Evolutionary conservation across 2,888 invertebrate species (phyloP).

Genomic region (Napeogenes sylphis): DNA sequence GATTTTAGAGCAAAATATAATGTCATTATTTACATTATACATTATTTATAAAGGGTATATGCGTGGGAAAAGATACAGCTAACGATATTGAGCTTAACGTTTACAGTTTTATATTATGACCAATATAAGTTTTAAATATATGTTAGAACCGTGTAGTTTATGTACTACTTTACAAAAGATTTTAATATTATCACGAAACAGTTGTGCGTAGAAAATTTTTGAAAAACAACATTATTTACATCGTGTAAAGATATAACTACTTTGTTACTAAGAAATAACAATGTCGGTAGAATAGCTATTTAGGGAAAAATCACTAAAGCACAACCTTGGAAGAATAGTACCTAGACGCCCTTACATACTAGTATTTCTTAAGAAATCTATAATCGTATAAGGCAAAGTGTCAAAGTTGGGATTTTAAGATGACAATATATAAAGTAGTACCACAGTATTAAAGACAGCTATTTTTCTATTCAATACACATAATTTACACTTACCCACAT

Average conservation of each 20-base stretch:
- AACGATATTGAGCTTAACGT: neutral
- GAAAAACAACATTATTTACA: conserved; percentile 58
- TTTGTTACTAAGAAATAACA: conserved; percentile 43
- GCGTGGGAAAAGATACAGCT: no score
- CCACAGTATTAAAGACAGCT: conserved; percentile 25
- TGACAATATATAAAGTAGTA: conserved; percentile 35
- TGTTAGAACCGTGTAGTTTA: conserved; percentile 40
- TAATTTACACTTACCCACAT: conserved; percentile 13
- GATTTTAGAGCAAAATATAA: no score
- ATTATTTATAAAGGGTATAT: no score
- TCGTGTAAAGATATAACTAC: conserved; percentile 43
- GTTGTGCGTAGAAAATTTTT: conserved; percentile 72
- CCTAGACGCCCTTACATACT: conserved; percentile 72
- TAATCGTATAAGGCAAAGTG: conserved; percentile 75
- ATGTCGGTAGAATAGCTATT: conserved; percentile 37
- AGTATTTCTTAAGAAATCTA: conserved; percentile 67
- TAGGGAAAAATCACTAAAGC: conserved; percentile 72
- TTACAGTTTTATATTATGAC: neutral
- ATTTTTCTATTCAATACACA: conserved; percentile 19
- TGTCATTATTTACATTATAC: no score
- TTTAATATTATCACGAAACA: conserved; percentile 61
- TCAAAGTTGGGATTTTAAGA: conserved; percentile 69
- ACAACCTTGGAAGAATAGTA: conserved; percentile 78
- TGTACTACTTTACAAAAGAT: conserved; percentile 47
- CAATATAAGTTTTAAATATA: conserved; percentile 7